phyloP scores from a whole-genome alignment of 2,113 vertebrate species.

The Aphelocoma coerulescens region DNA sequence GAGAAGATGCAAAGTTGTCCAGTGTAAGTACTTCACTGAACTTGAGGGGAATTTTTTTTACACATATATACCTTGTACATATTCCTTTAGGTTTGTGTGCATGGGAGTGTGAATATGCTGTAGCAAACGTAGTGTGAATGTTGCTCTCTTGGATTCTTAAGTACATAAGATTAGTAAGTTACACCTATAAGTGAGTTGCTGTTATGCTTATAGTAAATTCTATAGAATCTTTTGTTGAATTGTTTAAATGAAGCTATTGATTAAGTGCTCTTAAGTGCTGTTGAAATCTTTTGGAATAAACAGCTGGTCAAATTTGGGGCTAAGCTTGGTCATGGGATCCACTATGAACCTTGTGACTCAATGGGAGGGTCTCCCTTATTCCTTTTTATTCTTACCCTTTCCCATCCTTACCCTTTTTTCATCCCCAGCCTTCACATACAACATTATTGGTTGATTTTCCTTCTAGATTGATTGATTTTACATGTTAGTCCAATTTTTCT shows the following conservation, averaged over 20 bases:
- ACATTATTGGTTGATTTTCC: neutral
- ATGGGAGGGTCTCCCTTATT: neutral
- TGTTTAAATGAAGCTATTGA: neutral
- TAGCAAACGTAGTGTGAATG: neutral
- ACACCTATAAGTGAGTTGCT: neutral
- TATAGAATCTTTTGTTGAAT: neutral
- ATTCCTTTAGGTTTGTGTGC: neutral
- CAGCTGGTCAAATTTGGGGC: neutral
- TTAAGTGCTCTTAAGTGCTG: neutral
- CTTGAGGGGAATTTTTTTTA: neutral
- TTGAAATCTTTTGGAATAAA: neutral
- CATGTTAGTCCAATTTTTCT: neutral
- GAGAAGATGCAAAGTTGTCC: neutral
- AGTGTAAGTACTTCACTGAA: neutral
- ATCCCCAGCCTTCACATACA: neutral
- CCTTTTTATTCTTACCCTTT: neutral
- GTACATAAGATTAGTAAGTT: neutral
- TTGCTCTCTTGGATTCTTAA: neutral
- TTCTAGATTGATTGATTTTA: neutral
- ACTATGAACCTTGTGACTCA: neutral
- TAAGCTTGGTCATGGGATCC: neutral
- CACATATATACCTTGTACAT: neutral
- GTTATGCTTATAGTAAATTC: neutral
- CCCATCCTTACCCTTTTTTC: neutral
- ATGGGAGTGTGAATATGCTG: neutral